Evolutionary conservation across 2,113 vertebrate species (phyloP).

Genomic region (Nicator chloris): DNA sequence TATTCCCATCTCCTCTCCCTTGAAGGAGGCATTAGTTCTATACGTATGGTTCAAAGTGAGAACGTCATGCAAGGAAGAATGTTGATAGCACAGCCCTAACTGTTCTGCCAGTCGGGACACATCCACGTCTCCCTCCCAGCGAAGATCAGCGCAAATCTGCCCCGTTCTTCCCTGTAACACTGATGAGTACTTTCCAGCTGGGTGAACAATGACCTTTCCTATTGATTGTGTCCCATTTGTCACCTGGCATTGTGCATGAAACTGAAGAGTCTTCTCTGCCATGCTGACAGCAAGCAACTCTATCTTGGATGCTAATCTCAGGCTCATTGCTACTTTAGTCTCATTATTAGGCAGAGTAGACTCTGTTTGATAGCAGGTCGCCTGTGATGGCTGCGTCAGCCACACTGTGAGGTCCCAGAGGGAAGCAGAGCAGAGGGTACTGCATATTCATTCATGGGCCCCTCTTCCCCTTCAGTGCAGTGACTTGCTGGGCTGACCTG

Average conservation of each 20-base stretch:
- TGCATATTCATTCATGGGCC: slow-evolving; percentile 26
- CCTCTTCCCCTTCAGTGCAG: not conserved
- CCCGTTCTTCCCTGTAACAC: not conserved
- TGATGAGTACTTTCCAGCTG: not conserved
- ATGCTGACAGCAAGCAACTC: slow-evolving; percentile 29
- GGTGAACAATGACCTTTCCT: slow-evolving; percentile 15
- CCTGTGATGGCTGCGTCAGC: slow-evolving; percentile 7
- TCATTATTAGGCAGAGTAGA: slow-evolving; percentile 4
- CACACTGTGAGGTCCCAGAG: not conserved
- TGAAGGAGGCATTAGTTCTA: not conserved
- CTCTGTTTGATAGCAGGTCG: not conserved
- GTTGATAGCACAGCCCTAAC: not conserved
- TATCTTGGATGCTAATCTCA: slow-evolving; percentile 22
- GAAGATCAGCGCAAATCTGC: not conserved
- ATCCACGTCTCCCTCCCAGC: not conserved
- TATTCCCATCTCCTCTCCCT: not conserved
- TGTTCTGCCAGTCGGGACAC: not conserved
- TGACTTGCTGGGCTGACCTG: not conserved
- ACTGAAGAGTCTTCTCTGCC: not conserved
- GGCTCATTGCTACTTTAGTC: slow-evolving; percentile 36
- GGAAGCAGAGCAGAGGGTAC: slow-evolving; percentile 11
- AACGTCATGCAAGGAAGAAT: not conserved
- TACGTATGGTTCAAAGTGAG: not conserved
- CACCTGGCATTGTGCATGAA: not conserved
- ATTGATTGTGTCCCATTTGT: slow-evolving; percentile 36